Evolutionary conservation across 2,797 vertebrate genomes (phyloP), one percentile per base, ranked within the genome.

Genomic region (Clarias pachynema): DNA sequence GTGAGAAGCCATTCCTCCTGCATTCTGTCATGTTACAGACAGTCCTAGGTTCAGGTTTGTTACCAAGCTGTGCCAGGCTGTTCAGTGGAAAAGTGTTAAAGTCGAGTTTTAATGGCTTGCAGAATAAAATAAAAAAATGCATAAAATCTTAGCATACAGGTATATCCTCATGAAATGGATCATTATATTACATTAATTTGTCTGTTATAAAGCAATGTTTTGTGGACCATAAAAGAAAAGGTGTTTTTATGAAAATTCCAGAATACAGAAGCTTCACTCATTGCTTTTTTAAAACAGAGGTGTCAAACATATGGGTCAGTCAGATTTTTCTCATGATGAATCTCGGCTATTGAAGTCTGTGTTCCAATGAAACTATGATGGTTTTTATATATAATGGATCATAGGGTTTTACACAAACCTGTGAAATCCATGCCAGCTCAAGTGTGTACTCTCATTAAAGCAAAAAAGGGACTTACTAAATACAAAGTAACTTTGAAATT

Each of bases 61-160:
- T 22, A 57, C 73, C 73, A 14, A 60, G 77, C 34, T 24, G 1
- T 62, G 22, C 6, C 1, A 14, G 34, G 20, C 31, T 40, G 12
- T 40, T 79, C 75, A 79, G 20, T 62, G 77, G 77, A 62, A 79
- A 77, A 79, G 34, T 63, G 34, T 60, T 59, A 22, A 15, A 6
- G 18, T 34, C 5, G 24, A 3, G 49, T 16, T 31, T 57, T 75
- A 31, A 31, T 56, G 73, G 18, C 26, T 75, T 34, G 29, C 34
- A 16, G 63, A 79, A 79, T 79, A 5, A n/a, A 79, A 62, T n/a
- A 44, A 34, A 20, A 16, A 5, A 37, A 0, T 60, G 53, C 29
- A 0, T 31, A 34, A 57, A 29, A 34, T 34, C 12, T 59, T 59
- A 77, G 40, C 5, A 18, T 12, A 16, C 5, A 12, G n/a, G 5